Base-by-base conservation (phyloP, 2,797 vertebrate genomes). In the Knipowitschia caucasica region DNA sequence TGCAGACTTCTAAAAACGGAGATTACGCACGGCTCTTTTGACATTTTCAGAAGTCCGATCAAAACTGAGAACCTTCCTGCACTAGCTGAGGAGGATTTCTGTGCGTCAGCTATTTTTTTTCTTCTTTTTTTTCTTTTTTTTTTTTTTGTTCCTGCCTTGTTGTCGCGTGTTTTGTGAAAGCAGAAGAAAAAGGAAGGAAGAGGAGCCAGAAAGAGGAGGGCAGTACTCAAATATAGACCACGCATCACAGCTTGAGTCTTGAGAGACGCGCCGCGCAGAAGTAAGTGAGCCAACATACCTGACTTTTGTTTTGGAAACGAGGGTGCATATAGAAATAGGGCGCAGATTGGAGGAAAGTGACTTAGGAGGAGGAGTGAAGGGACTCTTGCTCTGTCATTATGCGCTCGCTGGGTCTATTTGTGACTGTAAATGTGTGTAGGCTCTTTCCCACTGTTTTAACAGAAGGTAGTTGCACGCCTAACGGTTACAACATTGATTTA, bases 101-200 rank as follows among this genome's bases (percentile, higher is more conserved):
- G 58, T 58, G 42, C 50, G 72, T 86, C 81, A 85, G 83, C 83
- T 86, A 59, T 83, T 86, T n/a, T n/a, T n/a, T n/a, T n/a, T n/a
- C n/a, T n/a, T n/a, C n/a, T n/a, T n/a, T n/a, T n/a, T n/a, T n/a
- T n/a, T n/a, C n/a, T n/a, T n/a, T n/a, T n/a, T n/a, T n/a, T n/a
- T n/a, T n/a, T n/a, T n/a, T 79, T 82, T 50, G 80, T 85, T 80
- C 67, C 71, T 75, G 72, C 85, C 58, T 81, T 61, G 83, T 86
- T 89, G 88, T 87, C 92, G 92, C 91, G n/a, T 94, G 83, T 88
- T 93, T 91, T 92, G 88, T 91, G 92, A 86, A 90, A 85, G 74
- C 83, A 88, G 87, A 87, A 65, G 86, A 87, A 81, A 85, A 88
- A 90, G 85, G 90, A n/a, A n/a, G n/a, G n/a, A n/a, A n/a, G n/a